These are phyloP conservation scores for Formica aserva DNA, from an alignment of 2,888 invertebrate species.

Conservation along the genomic window DNA sequence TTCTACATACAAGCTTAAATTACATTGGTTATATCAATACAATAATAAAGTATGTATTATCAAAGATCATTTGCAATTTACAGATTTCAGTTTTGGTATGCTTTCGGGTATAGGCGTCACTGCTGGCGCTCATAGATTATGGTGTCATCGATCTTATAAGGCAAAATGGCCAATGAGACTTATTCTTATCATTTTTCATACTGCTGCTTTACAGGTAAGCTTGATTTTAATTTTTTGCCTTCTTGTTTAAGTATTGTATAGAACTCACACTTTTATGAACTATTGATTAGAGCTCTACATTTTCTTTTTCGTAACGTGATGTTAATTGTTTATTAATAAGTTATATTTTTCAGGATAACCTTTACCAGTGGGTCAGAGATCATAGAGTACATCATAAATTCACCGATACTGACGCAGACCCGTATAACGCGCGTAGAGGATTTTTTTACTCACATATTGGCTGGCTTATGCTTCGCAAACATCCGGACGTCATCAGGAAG, in stretches of 20 bases:
- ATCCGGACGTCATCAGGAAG: constrained; percentile 93
- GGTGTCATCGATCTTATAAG: constrained; percentile 90
- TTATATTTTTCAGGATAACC: constrained; percentile 89
- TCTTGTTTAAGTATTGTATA: background rate
- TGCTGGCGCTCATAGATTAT: constrained; percentile 90
- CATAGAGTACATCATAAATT: constrained; percentile 96
- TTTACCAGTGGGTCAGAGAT: constrained; percentile 94
- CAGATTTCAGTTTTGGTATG: background rate
- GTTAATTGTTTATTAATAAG: too few relatives aligned
- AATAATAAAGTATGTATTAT: background rate
- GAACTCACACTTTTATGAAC: background rate
- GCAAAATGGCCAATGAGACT: constrained; percentile 88
- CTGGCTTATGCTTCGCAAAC: constrained; percentile 95
- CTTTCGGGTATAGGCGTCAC: constrained; percentile 89
- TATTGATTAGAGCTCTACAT: background rate
- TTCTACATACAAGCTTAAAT: background rate
- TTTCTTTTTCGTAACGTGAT: background rate
- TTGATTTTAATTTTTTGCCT: background rate
- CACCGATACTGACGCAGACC: constrained; percentile 94
- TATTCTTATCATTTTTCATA: constrained; percentile 88
- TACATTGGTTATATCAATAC: background rate
- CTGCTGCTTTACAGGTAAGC: constrained; percentile 90
- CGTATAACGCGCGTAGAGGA: constrained; percentile 94
- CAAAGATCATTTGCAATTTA: background rate
- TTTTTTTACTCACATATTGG: constrained; percentile 99